phyloP scores from a whole-genome alignment of 2,888 invertebrate genomes.

The Hydropsyche betteni region DNA sequence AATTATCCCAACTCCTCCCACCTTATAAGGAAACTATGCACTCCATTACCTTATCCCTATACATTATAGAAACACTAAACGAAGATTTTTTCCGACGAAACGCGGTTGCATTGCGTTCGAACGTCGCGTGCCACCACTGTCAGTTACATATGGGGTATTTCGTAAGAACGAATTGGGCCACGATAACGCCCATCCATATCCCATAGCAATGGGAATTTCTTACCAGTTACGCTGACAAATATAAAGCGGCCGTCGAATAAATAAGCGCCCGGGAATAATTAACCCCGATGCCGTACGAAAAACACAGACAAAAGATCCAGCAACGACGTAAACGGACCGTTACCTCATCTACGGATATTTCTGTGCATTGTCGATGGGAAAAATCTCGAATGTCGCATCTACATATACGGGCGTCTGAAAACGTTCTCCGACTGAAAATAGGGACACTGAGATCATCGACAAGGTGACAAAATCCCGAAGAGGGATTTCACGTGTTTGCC shows the following conservation, averaged over 20 bases:
- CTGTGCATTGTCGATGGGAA: slow-evolving; percentile 46
- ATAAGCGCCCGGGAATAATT: neutral
- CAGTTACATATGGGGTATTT: slow-evolving; percentile 31
- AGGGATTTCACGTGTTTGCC: neutral
- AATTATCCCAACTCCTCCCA: too few relatives aligned
- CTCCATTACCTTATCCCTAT: too few relatives aligned
- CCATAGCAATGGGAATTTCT: slow-evolving; percentile 6
- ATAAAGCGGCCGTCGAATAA: neutral
- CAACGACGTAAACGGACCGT: slow-evolving; percentile 33
- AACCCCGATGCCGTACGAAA: neutral
- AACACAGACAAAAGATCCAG: slow-evolving; percentile 5
- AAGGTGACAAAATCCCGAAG: slow-evolving; percentile 34
- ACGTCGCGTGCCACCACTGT: neutral
- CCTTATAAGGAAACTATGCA: too few relatives aligned
- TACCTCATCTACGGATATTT: slow-evolving; percentile 49
- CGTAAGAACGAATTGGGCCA: slow-evolving; percentile 28
- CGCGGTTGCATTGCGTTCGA: too few relatives aligned
- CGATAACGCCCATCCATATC: slow-evolving; percentile 24
- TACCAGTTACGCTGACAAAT: slow-evolving; percentile 2
- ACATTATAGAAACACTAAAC: too few relatives aligned
- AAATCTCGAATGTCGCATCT: slow-evolving; percentile 51
- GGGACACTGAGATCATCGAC: slow-evolving; percentile 44
- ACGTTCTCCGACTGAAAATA: slow-evolving; percentile 45
- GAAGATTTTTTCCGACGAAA: too few relatives aligned
- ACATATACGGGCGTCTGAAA: slow-evolving; percentile 48